Evolutionary conservation across 2,113 vertebrate species (phyloP).

Genomic region (Columbina picui): DNA sequence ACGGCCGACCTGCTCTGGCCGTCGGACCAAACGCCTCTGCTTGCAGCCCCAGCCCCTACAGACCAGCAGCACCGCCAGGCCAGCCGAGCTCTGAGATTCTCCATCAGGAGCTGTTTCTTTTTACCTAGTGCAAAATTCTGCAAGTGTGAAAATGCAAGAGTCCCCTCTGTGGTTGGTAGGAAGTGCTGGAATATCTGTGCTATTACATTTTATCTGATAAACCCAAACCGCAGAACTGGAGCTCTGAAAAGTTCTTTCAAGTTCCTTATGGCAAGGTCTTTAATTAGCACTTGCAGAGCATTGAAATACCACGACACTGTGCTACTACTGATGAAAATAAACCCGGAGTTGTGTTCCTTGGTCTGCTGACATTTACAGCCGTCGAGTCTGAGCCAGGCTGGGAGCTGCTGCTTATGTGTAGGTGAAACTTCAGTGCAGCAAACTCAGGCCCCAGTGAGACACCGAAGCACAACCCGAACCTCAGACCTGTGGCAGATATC

Average conservation of each 20-base stretch:
- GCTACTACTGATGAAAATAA: conserved; percentile 43
- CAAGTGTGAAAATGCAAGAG: background rate
- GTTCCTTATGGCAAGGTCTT: background rate
- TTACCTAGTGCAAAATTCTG: background rate
- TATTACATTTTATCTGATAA: background rate
- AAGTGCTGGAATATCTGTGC: background rate
- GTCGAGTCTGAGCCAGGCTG: background rate
- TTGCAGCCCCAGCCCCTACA: background rate
- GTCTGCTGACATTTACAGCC: background rate
- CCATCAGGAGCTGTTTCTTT: background rate
- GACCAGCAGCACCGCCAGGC: background rate
- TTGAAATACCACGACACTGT: background rate
- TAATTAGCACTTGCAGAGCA: background rate
- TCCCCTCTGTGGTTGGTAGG: background rate
- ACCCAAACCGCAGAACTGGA: background rate
- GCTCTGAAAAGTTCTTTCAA: background rate
- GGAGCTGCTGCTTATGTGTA: background rate
- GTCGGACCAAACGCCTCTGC: background rate
- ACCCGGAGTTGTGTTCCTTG: background rate
- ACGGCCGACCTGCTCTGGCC: accelerated
- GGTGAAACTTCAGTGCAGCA: background rate
- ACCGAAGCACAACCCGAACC: background rate
- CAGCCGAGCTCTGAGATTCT: background rate
- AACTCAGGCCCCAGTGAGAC: background rate
- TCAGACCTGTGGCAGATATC: background rate